A percentile compares a stretch with the other conserved stretches of the same genome.
Evolutionary conservation across 2,113 vertebrate species (phyloP).

Genomic region (Ondatra zibethicus): DNA sequence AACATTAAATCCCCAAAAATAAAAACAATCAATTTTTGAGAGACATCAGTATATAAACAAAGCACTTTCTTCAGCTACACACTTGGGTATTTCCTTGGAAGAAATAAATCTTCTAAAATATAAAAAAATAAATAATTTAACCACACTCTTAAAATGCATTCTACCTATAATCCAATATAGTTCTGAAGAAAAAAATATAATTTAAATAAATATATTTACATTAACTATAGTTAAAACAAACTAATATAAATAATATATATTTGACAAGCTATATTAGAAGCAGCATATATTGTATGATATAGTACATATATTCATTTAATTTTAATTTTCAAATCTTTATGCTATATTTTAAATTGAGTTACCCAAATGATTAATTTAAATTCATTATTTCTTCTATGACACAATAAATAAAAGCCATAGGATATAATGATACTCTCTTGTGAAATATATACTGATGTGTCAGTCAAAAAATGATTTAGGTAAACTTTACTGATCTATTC

Average conservation of each 20-base stretch:
- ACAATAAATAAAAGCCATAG: background rate
- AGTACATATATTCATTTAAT: background rate
- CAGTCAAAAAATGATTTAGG: background rate
- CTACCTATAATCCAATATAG: background rate
- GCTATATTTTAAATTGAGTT: slow-evolving; percentile 19
- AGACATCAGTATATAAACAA: background rate
- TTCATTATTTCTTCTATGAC: slow-evolving; percentile 8
- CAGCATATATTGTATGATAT: background rate
- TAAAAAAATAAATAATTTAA: background rate
- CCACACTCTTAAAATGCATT: background rate
- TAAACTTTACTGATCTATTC: background rate
- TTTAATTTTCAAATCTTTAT: background rate
- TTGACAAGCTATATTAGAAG: slow-evolving; percentile 6
- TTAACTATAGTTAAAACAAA: background rate
- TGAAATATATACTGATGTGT: background rate
- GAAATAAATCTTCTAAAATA: background rate
- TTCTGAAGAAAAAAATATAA: slow-evolving; percentile 32
- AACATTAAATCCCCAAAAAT: slow-evolving; percentile 44
- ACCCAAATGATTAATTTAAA: background rate
- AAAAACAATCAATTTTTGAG: background rate
- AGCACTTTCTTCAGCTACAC: background rate
- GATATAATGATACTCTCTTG: background rate
- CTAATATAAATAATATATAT: slow-evolving; percentile 7
- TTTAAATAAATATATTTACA: slow-evolving; percentile 45
- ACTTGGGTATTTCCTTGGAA: background rate